phyloP scores from a whole-genome alignment of 2,888 invertebrate genomes.

The Poecilobothrus nobilitatus region DNA sequence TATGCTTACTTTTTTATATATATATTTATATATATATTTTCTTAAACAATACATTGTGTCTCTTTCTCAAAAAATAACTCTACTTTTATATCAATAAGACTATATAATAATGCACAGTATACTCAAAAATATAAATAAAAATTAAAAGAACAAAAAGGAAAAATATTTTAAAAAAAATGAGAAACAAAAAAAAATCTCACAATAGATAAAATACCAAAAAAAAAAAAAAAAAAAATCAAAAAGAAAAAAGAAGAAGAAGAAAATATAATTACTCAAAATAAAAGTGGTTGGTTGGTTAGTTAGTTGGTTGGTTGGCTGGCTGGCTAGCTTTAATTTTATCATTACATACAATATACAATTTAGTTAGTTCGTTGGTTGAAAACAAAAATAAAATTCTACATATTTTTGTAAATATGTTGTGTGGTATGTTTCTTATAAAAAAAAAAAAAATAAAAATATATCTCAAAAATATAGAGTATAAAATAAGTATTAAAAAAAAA shows the following conservation, averaged over 20 bases:
- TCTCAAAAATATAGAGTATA: too few relatives aligned
- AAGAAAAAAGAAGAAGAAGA: background rate
- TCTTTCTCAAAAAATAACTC: constrained; percentile 10
- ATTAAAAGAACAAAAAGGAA: too few relatives aligned
- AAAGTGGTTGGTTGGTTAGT: background rate
- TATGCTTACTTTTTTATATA: too few relatives aligned
- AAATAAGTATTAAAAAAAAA: too few relatives aligned
- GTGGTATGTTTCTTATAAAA: too few relatives aligned
- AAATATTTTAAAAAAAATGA: too few relatives aligned
- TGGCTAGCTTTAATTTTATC: too few relatives aligned
- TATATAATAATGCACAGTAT: constrained; percentile 14
- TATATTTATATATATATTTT: background rate
- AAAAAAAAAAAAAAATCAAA: constrained; percentile 12
- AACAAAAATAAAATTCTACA: too few relatives aligned
- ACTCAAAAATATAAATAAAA: constrained; percentile 17
- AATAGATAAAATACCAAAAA: constrained; percentile 12
- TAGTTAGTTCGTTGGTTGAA: too few relatives aligned
- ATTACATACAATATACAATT: too few relatives aligned
- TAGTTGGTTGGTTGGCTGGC: background rate
- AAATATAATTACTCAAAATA: background rate
- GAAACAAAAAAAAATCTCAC: background rate
- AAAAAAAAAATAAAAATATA: too few relatives aligned
- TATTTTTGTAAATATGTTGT: too few relatives aligned
- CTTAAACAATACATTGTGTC: constrained; percentile 1
- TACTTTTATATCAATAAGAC: constrained; percentile 14